Evolutionary conservation across 2,113 vertebrate species (phyloP), one percentile per base, ranked within the genome.

Genomic region (Chitala chitala): DNA sequence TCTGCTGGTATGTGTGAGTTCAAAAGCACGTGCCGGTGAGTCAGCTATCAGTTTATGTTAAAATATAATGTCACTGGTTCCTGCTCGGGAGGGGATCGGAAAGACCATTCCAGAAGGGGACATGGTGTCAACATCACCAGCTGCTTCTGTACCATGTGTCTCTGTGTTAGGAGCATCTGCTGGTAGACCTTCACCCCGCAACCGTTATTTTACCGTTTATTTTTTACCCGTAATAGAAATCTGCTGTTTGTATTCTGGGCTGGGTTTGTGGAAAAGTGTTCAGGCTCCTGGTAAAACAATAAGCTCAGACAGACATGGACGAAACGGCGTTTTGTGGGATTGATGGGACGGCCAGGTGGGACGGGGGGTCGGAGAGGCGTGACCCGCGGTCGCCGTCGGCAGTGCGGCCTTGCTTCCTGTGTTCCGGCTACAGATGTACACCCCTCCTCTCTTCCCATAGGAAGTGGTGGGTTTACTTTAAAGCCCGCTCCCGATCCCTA

Each of bases 391-490:
- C 17, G 33, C 15, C 3, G 15, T n/a, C 51, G 17, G 48, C 36
- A 4, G 38, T 42, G 33, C 17, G 63, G 5, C 64, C 38, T 7
- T 33, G 17, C 48, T 74, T 74, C 72, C 59, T 74, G 29, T 54
- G 46, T 53, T 51, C 64, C 38, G 38, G 10, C 63, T 3, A 63
- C 63, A 29, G 38, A 46, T 20, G 13, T 26, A 73, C 42, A 26
- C 31, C 48, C 36, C 2, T 48, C 10, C 1, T 56, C 17, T 22
- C 36, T 46, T 69, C 73, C 51, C 56, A 53, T 24, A 46, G 73
- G 73, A 75, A 75, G 64, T 24, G 31, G 55, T 72, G 73, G 63
- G 63, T 68, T 54, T 55, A 24, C 50, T 72, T 72, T 61, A 59
- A 50, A 54, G 50, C 7, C 24, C 5, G 7, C 53, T n/a, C 46